A percentile compares a stretch with the other conserved stretches of the same genome.
phyloP scores from a whole-genome alignment of 1,140 invertebrate species.

The Hesperophylax magnus region DNA sequence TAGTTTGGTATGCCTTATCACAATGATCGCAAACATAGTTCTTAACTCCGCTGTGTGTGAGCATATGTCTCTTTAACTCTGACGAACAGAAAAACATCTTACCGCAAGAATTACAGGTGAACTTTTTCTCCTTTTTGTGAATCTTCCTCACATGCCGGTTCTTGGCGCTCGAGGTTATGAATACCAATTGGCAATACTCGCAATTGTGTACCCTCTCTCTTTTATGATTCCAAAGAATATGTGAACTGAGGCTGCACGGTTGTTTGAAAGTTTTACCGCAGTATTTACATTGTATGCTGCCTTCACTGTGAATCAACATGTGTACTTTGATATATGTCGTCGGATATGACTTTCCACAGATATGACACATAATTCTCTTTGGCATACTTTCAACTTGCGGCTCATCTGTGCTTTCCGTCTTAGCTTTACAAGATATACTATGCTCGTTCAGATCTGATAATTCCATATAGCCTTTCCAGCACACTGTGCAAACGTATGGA shows the following conservation, averaged over 20 bases:
- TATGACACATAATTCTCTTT: conserved; percentile 61
- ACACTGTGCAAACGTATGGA: conserved; percentile 66
- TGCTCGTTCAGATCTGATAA: conserved; percentile 61
- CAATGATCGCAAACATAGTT: conserved; percentile 66
- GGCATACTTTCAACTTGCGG: conserved; percentile 60
- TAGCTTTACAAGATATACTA: conserved; percentile 39
- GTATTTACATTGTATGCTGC: conserved; percentile 66
- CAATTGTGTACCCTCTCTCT: conserved; percentile 66
- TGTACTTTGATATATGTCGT: conserved; percentile 67
- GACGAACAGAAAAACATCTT: conserved; percentile 68
- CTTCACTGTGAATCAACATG: conserved; percentile 66
- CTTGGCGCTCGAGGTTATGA: conserved; percentile 66
- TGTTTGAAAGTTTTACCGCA: conserved; percentile 70
- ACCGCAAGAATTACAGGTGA: conserved; percentile 65
- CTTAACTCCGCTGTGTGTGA: conserved; percentile 67
- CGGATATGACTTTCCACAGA: conserved; percentile 69
- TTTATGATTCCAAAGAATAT: conserved; percentile 68
- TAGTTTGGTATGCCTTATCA: conserved; percentile 68
- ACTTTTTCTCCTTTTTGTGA: conserved; percentile 69
- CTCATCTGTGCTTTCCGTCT: conserved; percentile 59
- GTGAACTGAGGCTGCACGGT: conserved; percentile 65
- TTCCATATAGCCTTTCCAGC: conserved; percentile 66
- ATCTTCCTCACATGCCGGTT: conserved; percentile 67
- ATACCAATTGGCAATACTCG: conserved; percentile 66
- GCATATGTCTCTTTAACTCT: conserved; percentile 65